These are phyloP conservation scores for Capitella teleta DNA, from an alignment of 1,140 invertebrate species.

Conservation along the genomic window DNA sequence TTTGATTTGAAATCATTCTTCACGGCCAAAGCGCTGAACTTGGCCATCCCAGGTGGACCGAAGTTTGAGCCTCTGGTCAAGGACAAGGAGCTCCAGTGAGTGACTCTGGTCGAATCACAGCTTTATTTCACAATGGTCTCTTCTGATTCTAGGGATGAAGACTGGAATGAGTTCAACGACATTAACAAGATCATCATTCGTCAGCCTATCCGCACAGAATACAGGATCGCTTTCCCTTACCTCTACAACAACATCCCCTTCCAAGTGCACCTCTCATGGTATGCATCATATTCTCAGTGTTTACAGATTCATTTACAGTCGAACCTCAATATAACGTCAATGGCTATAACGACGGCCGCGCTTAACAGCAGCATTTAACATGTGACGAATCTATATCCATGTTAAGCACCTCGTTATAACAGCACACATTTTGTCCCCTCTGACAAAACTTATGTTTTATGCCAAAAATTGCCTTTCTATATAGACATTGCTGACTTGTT, in stretches of 20 bases:
- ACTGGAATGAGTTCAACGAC: conserved; percentile 99
- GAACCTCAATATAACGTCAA: too few relatives aligned
- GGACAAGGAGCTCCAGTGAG: conserved; percentile 83
- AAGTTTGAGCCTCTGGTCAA: conserved; percentile 99
- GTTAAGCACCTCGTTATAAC: too few relatives aligned
- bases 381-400: too few relatives aligned
- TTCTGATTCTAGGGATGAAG: conserved; percentile 68
- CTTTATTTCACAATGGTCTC: background rate
- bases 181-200: conserved; percentile 99
- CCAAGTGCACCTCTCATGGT: conserved; percentile 43
- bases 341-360: too few relatives aligned
- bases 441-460: too few relatives aligned
- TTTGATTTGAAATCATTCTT: conserved; percentile 99
- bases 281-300: background rate
- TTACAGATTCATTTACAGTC: too few relatives aligned
- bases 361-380: too few relatives aligned
- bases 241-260: conserved; percentile 97
- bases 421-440: too few relatives aligned
- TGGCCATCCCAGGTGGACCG: conserved; percentile 99
- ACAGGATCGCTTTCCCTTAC: conserved; percentile 98
- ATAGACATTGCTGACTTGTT: too few relatives aligned
- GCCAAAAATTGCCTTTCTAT: too few relatives aligned
- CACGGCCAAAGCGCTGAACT: conserved; percentile 97
- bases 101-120: conserved; percentile 10
- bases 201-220: conserved; percentile 96